Conservation (phyloP, 2,113 vertebrate species). For the Pheucticus melanocephalus region DNA sequence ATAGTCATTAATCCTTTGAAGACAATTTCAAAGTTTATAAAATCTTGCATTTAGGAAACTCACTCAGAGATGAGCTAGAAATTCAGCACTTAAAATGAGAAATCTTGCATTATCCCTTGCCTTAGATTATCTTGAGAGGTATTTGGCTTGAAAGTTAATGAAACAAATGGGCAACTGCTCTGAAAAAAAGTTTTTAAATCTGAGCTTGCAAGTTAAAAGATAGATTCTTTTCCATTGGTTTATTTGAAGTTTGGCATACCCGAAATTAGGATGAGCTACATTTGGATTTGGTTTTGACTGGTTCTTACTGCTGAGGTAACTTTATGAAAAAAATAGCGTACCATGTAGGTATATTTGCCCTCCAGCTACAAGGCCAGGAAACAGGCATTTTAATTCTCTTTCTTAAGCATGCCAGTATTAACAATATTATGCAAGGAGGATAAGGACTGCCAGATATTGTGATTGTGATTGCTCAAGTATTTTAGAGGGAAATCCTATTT, state of each 20-base stretch:
- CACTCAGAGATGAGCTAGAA: background rate
- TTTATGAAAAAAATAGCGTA: background rate
- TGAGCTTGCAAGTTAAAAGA: background rate
- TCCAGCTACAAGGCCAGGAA: background rate
- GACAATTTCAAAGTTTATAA: background rate
- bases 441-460: background rate
- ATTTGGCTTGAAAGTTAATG: background rate
- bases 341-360: background rate
- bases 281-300: background rate
- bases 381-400: background rate
- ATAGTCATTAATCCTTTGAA: background rate
- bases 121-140: background rate
- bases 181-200: background rate
- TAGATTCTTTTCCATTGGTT: background rate
- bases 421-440: background rate
- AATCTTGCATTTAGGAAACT: background rate
- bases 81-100: background rate
- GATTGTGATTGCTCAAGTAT: background rate
- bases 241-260: background rate
- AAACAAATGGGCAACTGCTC: background rate
- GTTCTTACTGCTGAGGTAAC: background rate
- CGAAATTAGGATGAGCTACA: background rate
- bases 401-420: background rate
- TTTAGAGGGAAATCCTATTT: background rate
- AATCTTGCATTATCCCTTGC: background rate